Evolutionary conservation across 2,888 invertebrate species (phyloP), one percentile per base, ranked within the genome.

Genomic region (Prenolepis imparis): DNA sequence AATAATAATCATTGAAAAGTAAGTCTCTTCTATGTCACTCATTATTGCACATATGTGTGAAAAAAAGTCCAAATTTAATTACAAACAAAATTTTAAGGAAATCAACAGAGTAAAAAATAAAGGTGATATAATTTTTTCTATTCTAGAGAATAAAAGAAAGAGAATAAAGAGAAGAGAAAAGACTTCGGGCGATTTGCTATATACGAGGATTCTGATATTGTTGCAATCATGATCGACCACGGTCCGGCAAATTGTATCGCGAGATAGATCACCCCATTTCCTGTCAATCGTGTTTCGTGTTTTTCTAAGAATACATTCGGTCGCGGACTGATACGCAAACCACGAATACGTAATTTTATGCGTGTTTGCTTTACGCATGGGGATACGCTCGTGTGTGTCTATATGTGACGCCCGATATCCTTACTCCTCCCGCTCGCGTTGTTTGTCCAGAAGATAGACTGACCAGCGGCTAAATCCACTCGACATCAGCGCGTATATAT

Each of bases 371-470:
- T 92, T 91, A 89, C 87, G 84, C 70, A 86, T n/a, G 86, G 86
- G 87, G 84, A 52, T 61, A 39, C 48, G 11, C 75, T 44, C 59
- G 15, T 67, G 74, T 83, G 32, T 24, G 36, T 70, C 28, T 83
- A 75, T 75, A 82, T 55, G 63, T 55, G 63, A 57, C 24, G 48
- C 28, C 61, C 1, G 64, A 64, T 82, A 67, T 74, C 39, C 48
- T 72, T 67, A 67, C 52, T 80, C 78, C 59, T 36, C 73, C 61
- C 67, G 84, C 39, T 57, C 83, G 72, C 66, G 64, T 66, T 92
- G 92, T 92, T 92, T 92, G 91, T 91, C 89, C 91, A 92, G 85
- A 90, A 90, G 88, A 92, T 91, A 91, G 90, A 83, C 89, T 83
- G 84, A 85, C 72, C 87, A 85, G 39, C 83, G 87, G 86, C 85